These are phyloP conservation scores for Hypotaenidia okinawae DNA, from an alignment of 2,797 vertebrate genomes.

Conservation along the genomic window DNA sequence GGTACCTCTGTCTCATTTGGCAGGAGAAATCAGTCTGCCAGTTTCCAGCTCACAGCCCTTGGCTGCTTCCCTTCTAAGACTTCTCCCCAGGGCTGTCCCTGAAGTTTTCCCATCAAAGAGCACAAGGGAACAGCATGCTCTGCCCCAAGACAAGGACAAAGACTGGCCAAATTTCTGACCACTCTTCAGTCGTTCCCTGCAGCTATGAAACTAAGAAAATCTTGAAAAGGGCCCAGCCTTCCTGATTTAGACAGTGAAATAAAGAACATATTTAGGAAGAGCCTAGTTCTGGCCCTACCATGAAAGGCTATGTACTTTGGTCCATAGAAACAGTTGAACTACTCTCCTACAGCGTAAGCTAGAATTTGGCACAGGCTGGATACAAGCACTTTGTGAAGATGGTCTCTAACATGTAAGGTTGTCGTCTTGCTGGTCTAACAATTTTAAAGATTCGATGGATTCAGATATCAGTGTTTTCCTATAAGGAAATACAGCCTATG, in stretches of 20 bases:
- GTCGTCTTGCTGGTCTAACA: neutral
- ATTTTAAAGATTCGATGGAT: neutral
- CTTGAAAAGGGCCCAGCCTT: neutral
- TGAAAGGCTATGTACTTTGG: rapidly evolving
- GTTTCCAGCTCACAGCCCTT: neutral
- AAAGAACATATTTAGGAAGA: neutral
- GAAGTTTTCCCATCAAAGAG: neutral
- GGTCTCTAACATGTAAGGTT: neutral
- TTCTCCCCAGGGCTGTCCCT: neutral
- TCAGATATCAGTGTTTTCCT: neutral
- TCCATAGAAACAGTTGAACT: neutral
- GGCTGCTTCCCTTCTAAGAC: neutral
- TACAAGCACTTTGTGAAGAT: neutral
- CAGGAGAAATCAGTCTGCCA: neutral
- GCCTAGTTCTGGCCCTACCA: neutral
- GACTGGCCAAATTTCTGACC: neutral
- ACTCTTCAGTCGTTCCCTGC: neutral
- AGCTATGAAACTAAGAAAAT: neutral
- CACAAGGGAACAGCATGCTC: neutral
- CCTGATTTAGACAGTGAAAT: neutral
- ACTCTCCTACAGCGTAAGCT: neutral
- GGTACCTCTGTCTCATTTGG: neutral
- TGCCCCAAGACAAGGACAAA: slow-evolving; percentile 6
- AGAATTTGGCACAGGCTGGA: neutral
- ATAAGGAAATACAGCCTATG: neutral